Conservation (phyloP, 92 coral and sea anemone species). For the Virgularia gustaviana region DNA sequence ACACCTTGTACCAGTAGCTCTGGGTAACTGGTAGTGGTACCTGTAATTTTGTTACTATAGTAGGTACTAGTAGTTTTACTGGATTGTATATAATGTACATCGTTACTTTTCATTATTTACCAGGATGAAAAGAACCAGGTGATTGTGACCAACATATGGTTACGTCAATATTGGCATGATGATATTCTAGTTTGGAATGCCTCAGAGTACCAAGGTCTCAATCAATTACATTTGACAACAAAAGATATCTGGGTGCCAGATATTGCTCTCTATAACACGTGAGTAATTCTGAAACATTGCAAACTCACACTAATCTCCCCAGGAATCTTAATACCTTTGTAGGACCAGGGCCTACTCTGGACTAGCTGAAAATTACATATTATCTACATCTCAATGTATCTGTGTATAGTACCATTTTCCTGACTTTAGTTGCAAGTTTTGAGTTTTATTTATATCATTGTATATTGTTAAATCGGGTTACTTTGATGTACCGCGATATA, state of each 20-base stretch:
- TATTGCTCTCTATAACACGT: conserved; percentile 59
- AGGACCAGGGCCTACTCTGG: background rate
- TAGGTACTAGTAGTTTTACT: background rate
- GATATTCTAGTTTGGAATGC: conserved; percentile 53
- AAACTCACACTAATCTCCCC: background rate
- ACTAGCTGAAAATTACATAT: no score
- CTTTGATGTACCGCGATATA: no score
- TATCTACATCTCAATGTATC: no score
- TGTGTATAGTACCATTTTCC: no score
- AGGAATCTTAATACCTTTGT: background rate
- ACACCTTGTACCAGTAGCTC: no score
- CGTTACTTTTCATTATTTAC: background rate
- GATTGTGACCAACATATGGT: conserved; percentile 77
- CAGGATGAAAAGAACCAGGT: conserved; percentile 79
- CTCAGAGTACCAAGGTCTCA: conserved; percentile 47
- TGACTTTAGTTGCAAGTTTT: no score
- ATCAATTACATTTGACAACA: conserved; percentile 42
- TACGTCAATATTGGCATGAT: conserved; percentile 74
- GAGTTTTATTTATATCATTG: no score
- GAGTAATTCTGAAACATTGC: conserved; percentile 19
- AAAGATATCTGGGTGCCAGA: conserved; percentile 59
- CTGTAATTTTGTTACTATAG: background rate
- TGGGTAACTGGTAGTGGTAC: no score
- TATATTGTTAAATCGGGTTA: no score
- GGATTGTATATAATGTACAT: conserved; percentile 18